phyloP scores from a whole-genome alignment of 2,113 vertebrate genomes.

The Lichenostomus cassidix region DNA sequence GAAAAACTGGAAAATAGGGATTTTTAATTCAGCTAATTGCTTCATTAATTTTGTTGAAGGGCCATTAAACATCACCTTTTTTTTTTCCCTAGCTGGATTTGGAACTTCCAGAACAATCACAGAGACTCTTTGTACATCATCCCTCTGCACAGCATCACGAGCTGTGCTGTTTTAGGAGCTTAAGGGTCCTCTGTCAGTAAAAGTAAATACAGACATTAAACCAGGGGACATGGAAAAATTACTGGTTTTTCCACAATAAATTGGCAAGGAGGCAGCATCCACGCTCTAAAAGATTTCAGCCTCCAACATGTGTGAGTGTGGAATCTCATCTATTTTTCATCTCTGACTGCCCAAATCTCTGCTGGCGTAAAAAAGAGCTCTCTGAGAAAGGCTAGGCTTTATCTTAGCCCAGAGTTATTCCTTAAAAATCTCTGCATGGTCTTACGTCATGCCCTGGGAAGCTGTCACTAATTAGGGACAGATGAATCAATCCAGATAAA shows the following conservation, averaged over 20 bases:
- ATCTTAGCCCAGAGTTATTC: background rate
- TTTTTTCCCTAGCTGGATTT: background rate
- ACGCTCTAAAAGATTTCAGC: background rate
- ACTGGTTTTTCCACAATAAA: background rate
- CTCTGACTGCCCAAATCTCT: slow-evolving; percentile 9
- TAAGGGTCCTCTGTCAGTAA: background rate
- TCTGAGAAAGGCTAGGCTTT: background rate
- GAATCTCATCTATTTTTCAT: slow-evolving; percentile 36
- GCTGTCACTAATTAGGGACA: slow-evolving; percentile 48
- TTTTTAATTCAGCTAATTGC: background rate
- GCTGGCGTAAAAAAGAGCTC: background rate
- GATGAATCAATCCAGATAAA: slow-evolving; percentile 40
- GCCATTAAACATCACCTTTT: background rate
- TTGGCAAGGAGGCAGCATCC: background rate
- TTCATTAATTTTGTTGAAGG: background rate
- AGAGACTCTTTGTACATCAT: background rate
- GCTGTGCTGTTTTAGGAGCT: background rate
- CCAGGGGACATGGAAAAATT: background rate
- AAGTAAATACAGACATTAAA: background rate
- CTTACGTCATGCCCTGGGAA: slow-evolving; percentile 43
- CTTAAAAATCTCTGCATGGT: background rate
- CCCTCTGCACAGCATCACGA: background rate
- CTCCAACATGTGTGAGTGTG: background rate
- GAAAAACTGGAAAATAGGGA: background rate
- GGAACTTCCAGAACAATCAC: background rate